Conservation (phyloP, 1,140 invertebrate species). For the Macrosteles quadrilineatus region DNA sequence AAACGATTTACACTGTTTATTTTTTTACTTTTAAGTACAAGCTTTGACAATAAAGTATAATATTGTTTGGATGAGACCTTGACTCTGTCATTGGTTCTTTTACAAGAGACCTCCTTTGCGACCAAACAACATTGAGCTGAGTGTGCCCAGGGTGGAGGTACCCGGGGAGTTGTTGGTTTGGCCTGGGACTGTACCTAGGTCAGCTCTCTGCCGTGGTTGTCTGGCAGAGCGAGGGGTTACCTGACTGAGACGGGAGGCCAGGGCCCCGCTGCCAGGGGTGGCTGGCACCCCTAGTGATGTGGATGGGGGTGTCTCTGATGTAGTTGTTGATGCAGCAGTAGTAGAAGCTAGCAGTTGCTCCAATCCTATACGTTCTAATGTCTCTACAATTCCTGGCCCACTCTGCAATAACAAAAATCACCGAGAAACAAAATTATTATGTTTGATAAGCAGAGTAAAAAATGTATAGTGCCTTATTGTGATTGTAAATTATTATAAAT, state of each 20-base stretch:
- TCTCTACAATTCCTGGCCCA: slow-evolving; percentile 62
- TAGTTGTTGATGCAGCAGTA: slow-evolving; percentile 31
- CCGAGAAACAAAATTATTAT: slow-evolving; percentile 13
- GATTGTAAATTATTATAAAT: no score
- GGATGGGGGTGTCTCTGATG: slow-evolving; percentile 23
- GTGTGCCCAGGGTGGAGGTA: slow-evolving; percentile 69
- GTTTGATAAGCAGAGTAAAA: no score
- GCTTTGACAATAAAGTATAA: no score
- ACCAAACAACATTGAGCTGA: slow-evolving; percentile 78
- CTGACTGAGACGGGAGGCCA: slow-evolving; percentile 48
- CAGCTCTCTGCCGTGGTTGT: slow-evolving; percentile 50
- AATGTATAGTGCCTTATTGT: no score
- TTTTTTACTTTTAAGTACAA: no score
- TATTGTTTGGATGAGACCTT: no score
- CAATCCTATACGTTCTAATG: slow-evolving; percentile 67
- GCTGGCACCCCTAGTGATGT: slow-evolving; percentile 55
- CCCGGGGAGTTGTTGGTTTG: slow-evolving; percentile 45
- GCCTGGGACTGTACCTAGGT: slow-evolving; percentile 46
- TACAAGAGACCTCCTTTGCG: slow-evolving; percentile 79
- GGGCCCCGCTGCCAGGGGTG: slow-evolving; percentile 56
- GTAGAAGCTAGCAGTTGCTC: slow-evolving; percentile 62
- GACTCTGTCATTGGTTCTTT: slow-evolving; percentile 28
- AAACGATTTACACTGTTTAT: no score
- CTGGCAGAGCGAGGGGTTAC: slow-evolving; percentile 45
- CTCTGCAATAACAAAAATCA: no score